A percentile compares a stretch with the other conserved stretches of the same genome.
Evolutionary conservation across 2,797 vertebrate genomes (phyloP).

Genomic region (Simalia tracyae): DNA sequence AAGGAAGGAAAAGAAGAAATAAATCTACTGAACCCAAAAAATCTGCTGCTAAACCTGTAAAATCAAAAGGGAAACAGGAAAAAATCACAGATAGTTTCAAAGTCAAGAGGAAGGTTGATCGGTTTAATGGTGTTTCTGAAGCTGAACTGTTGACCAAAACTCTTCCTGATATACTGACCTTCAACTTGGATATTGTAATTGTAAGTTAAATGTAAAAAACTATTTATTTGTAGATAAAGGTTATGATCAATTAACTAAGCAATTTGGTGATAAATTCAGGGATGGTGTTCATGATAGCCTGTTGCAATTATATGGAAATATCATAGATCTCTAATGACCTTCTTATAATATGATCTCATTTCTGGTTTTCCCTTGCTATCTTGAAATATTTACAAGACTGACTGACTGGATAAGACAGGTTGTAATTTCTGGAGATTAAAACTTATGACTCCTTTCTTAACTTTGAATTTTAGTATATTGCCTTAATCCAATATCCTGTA

Average conservation of each 20-base stretch:
- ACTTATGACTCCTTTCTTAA: not conserved
- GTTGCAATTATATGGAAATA: not conserved
- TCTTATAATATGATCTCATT: not conserved
- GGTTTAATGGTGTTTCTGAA: conserved; percentile 95
- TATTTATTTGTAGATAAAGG: not conserved
- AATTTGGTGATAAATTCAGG: not conserved
- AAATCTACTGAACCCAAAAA: conserved; percentile 79
- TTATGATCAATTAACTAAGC: not conserved
- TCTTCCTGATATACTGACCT: conserved; percentile 92
- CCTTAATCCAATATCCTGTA: not conserved
- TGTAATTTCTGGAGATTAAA: not conserved
- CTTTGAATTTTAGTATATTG: not conserved
- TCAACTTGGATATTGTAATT: conserved; percentile 97
- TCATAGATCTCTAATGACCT: not conserved
- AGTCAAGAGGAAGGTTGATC: conserved; percentile 95
- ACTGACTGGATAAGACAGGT: not conserved
- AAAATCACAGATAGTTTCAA: conserved; percentile 96
- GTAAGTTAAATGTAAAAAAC: conserved; percentile 77
- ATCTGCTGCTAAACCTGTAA: conserved; percentile 67
- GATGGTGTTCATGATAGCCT: not conserved
- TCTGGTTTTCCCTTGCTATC: not conserved
- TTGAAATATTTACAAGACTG: not conserved
- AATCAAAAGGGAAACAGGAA: conserved; percentile 88
- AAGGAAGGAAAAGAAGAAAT: conserved; percentile 83
- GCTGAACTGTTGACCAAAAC: conserved; percentile 96